phyloP scores from a whole-genome alignment of 2,888 invertebrate species.

The Palloptera scutellata region DNA sequence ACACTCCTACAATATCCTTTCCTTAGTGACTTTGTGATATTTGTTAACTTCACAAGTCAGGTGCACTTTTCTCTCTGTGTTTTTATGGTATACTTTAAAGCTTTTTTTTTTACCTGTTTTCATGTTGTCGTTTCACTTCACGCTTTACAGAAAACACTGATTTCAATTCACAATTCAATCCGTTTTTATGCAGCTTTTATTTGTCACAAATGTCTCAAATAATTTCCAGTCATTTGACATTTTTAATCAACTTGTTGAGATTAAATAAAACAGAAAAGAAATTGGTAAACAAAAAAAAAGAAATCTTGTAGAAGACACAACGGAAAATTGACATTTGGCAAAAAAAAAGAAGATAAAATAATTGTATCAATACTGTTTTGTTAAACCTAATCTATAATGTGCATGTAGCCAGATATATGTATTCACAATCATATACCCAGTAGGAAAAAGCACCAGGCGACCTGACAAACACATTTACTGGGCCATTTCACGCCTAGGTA shows the following conservation, averaged over 20 bases:
- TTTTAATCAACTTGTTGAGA: conserved; percentile 52
- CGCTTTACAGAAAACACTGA: conserved; percentile 26
- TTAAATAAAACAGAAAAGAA: conserved; percentile 38
- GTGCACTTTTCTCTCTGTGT: no score
- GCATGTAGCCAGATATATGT: conserved; percentile 5
- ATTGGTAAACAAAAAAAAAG: no score
- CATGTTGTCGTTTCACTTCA: conserved; percentile 27
- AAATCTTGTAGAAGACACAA: conserved; percentile 16
- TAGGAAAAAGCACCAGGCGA: no score
- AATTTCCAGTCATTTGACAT: conserved; percentile 21
- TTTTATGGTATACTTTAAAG: neutral
- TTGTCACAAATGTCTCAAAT: neutral
- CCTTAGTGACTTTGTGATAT: no score
- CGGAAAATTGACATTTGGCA: conserved; percentile 15
- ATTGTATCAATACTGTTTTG: conserved; percentile 6
- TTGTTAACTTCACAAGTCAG: no score
- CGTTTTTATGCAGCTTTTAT: conserved; percentile 22
- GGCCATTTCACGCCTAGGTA: no score
- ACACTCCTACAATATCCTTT: no score
- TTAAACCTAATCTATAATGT: conserved; percentile 31
- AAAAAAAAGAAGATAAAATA: conserved; percentile 7
- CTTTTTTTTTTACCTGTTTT: conserved; percentile 34
- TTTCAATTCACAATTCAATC: conserved; percentile 28
- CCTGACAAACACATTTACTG: no score
- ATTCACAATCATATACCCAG: no score